Evolutionary conservation across 2,797 vertebrate genomes (phyloP).

Genomic region (Enteromius afrohamiltoni): DNA sequence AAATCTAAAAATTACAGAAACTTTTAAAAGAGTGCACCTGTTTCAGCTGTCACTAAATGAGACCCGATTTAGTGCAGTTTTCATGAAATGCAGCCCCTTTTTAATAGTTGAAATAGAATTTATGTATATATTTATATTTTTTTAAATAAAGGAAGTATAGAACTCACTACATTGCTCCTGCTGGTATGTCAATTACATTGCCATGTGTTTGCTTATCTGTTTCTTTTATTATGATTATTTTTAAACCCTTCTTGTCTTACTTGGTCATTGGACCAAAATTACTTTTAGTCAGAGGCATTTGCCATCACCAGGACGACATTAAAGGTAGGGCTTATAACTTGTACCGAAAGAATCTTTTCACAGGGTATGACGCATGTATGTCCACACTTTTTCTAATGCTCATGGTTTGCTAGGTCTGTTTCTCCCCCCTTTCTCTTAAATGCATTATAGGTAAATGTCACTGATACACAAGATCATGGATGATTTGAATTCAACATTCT

Average conservation of each 20-base stretch:
- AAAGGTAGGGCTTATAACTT: constrained; percentile 83
- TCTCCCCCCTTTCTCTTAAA: constrained; percentile 77
- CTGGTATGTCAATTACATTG: constrained; percentile 86
- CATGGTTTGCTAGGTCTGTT: constrained; percentile 80
- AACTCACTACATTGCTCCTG: constrained; percentile 86
- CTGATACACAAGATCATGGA: constrained; percentile 77
- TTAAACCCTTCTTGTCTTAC: background rate
- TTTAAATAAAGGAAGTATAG: constrained; percentile 89
- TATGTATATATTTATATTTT: constrained; percentile 90
- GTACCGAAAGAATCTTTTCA: constrained; percentile 82
- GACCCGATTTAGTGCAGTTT: constrained; percentile 85
- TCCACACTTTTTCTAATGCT: constrained; percentile 75
- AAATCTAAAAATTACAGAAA: constrained; percentile 77
- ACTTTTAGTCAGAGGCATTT: constrained; percentile 78
- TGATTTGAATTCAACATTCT: constrained; percentile 71
- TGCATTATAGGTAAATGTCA: constrained; percentile 65
- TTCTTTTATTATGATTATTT: constrained; percentile 67
- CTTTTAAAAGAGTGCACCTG: constrained; percentile 84
- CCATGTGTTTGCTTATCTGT: constrained; percentile 79
- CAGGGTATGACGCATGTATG: constrained; percentile 85
- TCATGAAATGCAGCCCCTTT: constrained; percentile 86
- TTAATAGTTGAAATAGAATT: constrained; percentile 89
- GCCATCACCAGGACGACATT: constrained; percentile 81
- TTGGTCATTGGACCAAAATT: constrained; percentile 72
- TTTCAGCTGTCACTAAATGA: constrained; percentile 84